A percentile compares a stretch with the other conserved stretches of the same genome.
Evolutionary conservation across 2,888 invertebrate species (phyloP).

Genomic region (Ganaspis brasiliensis): DNA sequence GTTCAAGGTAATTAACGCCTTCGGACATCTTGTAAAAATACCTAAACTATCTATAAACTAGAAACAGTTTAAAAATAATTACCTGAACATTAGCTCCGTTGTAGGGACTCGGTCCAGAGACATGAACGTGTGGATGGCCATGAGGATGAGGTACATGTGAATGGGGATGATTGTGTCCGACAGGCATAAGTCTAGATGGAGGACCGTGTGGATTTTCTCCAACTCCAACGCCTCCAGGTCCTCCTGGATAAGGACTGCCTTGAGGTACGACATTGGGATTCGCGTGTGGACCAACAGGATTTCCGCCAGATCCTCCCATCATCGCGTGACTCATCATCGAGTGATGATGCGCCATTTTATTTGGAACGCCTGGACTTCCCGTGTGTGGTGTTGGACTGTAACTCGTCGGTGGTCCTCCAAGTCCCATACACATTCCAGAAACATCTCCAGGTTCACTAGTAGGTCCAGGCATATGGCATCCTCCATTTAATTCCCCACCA

Average conservation of each 20-base stretch:
- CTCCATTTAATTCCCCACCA: slow-evolving; percentile 78
- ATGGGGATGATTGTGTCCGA: slow-evolving; percentile 62
- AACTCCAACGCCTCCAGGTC: slow-evolving; percentile 81
- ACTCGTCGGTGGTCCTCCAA: slow-evolving; percentile 76
- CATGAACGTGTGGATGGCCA: slow-evolving; percentile 65
- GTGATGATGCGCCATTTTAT: slow-evolving; percentile 73
- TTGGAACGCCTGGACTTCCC: slow-evolving; percentile 76
- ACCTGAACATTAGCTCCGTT: slow-evolving; percentile 88
- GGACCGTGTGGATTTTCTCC: slow-evolving; percentile 84
- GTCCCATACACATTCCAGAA: slow-evolving; percentile 77
- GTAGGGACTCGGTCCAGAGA: slow-evolving; percentile 82
- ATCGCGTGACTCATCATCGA: slow-evolving; percentile 77
- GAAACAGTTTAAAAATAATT: too few species aligned
- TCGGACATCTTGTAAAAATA: too few species aligned
- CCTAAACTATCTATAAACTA: too few species aligned
- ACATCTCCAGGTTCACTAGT: slow-evolving; percentile 74
- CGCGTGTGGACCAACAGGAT: slow-evolving; percentile 82
- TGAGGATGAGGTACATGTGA: slow-evolving; percentile 53
- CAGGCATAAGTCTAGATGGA: slow-evolving; percentile 73
- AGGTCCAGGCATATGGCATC: slow-evolving; percentile 76
- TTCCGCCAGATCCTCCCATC: slow-evolving; percentile 69
- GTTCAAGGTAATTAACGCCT: too few species aligned
- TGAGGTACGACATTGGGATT: slow-evolving; percentile 76
- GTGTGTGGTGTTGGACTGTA: slow-evolving; percentile 78
- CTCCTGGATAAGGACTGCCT: slow-evolving; percentile 82